Conservation (phyloP, 1,140 invertebrate species). For the Drosophila tropicalis region DNA sequence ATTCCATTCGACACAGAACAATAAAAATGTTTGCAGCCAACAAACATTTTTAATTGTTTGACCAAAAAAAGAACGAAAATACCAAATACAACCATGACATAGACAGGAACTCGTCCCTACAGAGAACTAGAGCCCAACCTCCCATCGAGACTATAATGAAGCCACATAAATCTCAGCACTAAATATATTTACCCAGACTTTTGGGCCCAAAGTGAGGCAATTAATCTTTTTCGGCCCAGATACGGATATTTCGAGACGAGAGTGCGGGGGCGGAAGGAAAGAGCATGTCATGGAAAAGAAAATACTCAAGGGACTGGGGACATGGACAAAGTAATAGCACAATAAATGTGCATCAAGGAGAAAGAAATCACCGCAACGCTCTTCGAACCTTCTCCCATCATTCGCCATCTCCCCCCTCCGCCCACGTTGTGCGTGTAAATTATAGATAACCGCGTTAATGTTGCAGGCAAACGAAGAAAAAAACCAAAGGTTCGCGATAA, state of each 20-base stretch:
- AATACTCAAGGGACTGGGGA: conserved; percentile 51
- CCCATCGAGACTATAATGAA: conserved; percentile 56
- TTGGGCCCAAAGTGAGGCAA: conserved; percentile 54
- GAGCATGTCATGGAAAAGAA: conserved; percentile 44
- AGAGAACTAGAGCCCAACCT: not conserved
- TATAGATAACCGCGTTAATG: conserved; percentile 80
- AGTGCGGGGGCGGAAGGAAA: conserved; percentile 1
- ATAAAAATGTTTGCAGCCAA: conserved; percentile 59
- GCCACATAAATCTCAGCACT: conserved; percentile 77
- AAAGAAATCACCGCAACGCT: conserved; percentile 47
- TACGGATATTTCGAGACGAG: conserved; percentile 23
- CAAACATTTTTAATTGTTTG: conserved; percentile 70
- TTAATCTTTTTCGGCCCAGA: conserved; percentile 59
- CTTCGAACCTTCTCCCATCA: conserved; percentile 7
- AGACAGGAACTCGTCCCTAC: not conserved
- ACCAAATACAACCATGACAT: not conserved
- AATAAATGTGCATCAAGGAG: conserved; percentile 71
- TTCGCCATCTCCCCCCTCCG: not conserved
- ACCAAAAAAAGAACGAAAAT: conserved; percentile 48
- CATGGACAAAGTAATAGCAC: conserved; percentile 57
- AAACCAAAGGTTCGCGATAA: conserved; percentile 31
- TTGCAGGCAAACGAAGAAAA: conserved; percentile 44
- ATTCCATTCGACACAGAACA: conserved; percentile 63
- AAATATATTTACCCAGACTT: conserved; percentile 71
- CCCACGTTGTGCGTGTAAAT: conserved; percentile 62